These are phyloP conservation scores for Metallyticus violacea DNA, from an alignment of 2,888 invertebrate species.

Conservation along the genomic window DNA sequence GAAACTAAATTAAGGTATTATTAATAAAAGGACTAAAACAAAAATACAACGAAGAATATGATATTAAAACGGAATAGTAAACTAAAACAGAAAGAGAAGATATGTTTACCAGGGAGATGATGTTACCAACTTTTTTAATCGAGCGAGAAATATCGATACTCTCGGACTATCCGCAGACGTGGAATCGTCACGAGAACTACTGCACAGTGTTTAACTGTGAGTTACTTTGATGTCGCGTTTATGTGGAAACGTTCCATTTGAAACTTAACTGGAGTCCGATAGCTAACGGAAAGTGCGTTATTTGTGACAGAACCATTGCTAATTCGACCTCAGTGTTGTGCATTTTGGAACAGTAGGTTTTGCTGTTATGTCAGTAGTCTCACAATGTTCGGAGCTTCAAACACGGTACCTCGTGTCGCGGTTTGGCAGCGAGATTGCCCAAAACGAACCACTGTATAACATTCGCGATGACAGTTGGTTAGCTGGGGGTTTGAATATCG, in stretches of 20 bases:
- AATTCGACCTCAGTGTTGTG: neutral
- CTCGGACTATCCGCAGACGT: too few relatives aligned
- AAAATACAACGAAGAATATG: too few relatives aligned
- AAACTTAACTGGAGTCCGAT: neutral
- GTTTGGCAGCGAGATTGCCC: neutral
- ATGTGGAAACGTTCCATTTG: neutral
- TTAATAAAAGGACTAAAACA: too few relatives aligned
- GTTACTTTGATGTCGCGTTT: neutral
- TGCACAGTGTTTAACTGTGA: neutral
- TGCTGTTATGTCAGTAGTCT: neutral
- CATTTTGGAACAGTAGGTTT: neutral
- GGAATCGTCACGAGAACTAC: neutral
- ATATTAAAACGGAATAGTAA: too few relatives aligned
- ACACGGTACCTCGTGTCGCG: neutral
- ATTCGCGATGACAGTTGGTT: neutral
- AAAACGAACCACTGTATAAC: neutral
- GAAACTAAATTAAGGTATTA: too few relatives aligned
- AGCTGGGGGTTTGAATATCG: neutral
- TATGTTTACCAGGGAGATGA: too few relatives aligned
- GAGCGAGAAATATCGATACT: too few relatives aligned
- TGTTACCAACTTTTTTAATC: too few relatives aligned
- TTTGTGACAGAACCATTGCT: neutral
- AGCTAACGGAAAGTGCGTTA: neutral
- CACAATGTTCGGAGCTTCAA: neutral
- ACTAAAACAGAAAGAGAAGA: too few relatives aligned